Conservation (phyloP, 2,888 invertebrate genomes). For the Limnephilus marmoratus region DNA sequence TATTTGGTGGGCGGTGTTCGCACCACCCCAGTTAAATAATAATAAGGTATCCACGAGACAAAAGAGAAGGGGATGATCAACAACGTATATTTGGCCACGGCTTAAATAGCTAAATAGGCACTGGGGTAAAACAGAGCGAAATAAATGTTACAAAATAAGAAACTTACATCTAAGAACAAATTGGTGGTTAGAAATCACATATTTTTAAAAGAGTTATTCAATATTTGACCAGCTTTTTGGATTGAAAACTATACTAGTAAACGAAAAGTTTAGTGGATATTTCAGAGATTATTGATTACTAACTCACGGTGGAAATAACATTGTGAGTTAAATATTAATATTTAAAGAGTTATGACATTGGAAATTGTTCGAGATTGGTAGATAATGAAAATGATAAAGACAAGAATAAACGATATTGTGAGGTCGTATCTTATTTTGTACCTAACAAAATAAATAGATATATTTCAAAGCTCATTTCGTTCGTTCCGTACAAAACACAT, state of each 20-base stretch:
- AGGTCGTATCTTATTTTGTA: too few relatives aligned
- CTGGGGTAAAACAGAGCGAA: background rate
- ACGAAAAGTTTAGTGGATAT: too few relatives aligned
- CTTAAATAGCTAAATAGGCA: background rate
- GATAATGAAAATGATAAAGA: too few relatives aligned
- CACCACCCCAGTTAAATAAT: background rate
- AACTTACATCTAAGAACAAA: too few relatives aligned
- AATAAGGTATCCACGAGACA: background rate
- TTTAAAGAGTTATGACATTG: too few relatives aligned
- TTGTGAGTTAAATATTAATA: too few relatives aligned
- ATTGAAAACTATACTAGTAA: background rate
- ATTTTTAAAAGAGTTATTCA: background rate
- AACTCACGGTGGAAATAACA: too few relatives aligned
- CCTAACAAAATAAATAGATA: background rate
- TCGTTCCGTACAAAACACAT: background rate
- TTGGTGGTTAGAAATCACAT: too few relatives aligned
- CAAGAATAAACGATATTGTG: too few relatives aligned
- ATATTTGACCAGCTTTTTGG: background rate
- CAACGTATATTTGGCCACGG: background rate
- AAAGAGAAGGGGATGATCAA: background rate
- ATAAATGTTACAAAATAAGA: background rate
- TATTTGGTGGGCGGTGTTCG: slow-evolving; percentile 8
- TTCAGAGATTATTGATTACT: too few relatives aligned
- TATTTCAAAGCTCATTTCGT: background rate
- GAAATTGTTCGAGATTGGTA: too few relatives aligned